Conservation (phyloP, 2,888 invertebrate species). For the Himalopsyche japonica region DNA sequence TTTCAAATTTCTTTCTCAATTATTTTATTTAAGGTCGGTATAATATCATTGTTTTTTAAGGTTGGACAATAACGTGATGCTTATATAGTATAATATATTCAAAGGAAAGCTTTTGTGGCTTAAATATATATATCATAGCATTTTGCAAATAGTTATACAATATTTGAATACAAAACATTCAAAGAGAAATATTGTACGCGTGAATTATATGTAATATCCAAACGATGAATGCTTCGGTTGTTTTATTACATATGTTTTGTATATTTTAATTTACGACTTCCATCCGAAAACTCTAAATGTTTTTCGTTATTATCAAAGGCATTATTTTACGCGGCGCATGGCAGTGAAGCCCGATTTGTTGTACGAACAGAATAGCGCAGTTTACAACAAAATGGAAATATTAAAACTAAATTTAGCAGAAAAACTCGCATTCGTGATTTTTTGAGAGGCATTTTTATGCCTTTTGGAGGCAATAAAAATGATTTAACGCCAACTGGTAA, state of each 20-base stretch:
- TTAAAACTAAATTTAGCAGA: constrained; percentile 40
- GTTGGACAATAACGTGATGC: too few relatives aligned
- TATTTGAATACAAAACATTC: too few relatives aligned
- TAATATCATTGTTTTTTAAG: too few relatives aligned
- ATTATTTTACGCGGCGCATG: neutral
- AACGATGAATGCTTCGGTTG: neutral
- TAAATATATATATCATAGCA: too few relatives aligned
- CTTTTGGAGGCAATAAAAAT: constrained; percentile 32
- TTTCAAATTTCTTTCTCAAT: too few relatives aligned
- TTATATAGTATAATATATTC: too few relatives aligned
- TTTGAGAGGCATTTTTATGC: constrained; percentile 24
- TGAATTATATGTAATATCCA: neutral
- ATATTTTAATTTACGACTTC: neutral
- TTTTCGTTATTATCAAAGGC: neutral
- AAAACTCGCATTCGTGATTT: constrained; percentile 32
- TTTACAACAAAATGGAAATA: constrained; percentile 20
- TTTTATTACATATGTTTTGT: neutral
- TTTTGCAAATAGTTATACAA: too few relatives aligned
- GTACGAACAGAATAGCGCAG: neutral
- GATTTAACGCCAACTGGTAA: constrained; percentile 35
- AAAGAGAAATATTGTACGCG: too few relatives aligned
- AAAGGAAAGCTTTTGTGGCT: too few relatives aligned
- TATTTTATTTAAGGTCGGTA: too few relatives aligned
- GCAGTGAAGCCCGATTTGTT: neutral
- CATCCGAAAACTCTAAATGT: neutral